These are phyloP conservation scores for Paramisgurnus dabryanus DNA, from an alignment of 2,113 vertebrate genomes.

Conservation along the genomic window DNA sequence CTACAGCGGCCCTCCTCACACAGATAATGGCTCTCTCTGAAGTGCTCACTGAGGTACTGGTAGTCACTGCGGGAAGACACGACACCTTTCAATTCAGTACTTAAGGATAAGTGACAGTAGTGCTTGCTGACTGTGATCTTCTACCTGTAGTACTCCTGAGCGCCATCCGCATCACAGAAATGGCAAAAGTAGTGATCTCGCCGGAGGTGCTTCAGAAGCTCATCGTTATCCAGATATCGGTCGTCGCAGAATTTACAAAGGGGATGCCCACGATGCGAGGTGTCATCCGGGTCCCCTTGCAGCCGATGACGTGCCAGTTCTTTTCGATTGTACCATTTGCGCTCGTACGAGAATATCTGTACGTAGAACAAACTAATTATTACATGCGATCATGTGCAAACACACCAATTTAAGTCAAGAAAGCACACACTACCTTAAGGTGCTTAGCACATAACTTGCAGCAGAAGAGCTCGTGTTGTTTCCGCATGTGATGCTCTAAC, in stretches of 20 bases:
- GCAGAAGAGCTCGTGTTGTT: constrained; percentile 93
- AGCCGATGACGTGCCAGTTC: constrained; percentile 91
- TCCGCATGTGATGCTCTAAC: constrained; percentile 97
- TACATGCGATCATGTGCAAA: background rate
- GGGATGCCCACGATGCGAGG: constrained; percentile 93
- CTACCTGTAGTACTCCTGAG: constrained; percentile 96
- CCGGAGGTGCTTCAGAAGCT: constrained; percentile 91
- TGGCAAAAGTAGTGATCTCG: constrained; percentile 98
- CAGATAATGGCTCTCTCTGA: constrained; percentile 92
- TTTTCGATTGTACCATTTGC: constrained; percentile 96
- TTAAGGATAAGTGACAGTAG: background rate
- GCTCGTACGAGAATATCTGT: constrained; percentile 91
- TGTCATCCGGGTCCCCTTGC: constrained; percentile 94
- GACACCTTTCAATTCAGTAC: background rate
- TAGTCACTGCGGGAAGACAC: constrained; percentile 81
- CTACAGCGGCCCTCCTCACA: constrained; percentile 94
- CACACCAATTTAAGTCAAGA: background rate
- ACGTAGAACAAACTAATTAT: background rate
- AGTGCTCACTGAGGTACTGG: constrained; percentile 90
- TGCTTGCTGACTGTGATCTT: background rate
- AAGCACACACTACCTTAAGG: constrained; percentile 80
- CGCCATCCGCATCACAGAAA: constrained; percentile 94
- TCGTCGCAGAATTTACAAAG: constrained; percentile 98
- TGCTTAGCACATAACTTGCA: constrained; percentile 94
- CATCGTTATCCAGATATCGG: constrained; percentile 94